Base-by-base conservation (phyloP, 1,140 invertebrate species). In the Zeugodacus cucurbitae region DNA sequence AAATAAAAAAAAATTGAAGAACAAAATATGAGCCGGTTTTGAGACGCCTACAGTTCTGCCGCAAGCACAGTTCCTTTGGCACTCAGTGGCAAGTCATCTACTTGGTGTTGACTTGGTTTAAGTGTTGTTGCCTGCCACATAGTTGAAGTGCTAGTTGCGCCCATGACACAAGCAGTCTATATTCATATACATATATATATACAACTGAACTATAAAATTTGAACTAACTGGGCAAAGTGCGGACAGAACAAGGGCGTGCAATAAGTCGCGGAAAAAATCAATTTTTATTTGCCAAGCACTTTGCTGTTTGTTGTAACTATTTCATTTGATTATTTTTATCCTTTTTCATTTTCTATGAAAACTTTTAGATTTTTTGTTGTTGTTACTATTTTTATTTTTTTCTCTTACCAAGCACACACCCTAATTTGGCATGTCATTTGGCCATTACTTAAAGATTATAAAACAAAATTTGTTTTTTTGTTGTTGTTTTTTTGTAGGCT, bases 1-100 rank as follows among this genome's bases (percentile, higher is more conserved):
- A 59, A 62, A 62, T 62, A 37, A 74, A 82, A 48, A 26, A 44
- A 48, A 48, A 44, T 29, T 14, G 41, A 48, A 48, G 6, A 48
- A 48, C 8, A 82, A 82, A 82, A 26, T 54, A 29, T 82, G 74
- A 82, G 74, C 74, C 74, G 74, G 74, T 82, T 82, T 82, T 82
- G 17, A 48, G 44, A 82, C 74, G 74, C 74, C 74, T 48, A 54
- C 74, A 82, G 74, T 82, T 48, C 74, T 41, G 20, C 74, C 22
- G 32, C 41, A 78, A 26, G 41, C 22, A 26, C 22, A 29, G 17
- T 8, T 82, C 41, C 74, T 48, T 82, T 14, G 34, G 20, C 17
- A 7, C 37, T 48, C 41, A 82, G 48, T 37, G 41, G 11, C 20
- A 3, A 4, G 58, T 62, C 58, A 11, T 7, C 48, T 6, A 7